Evolutionary conservation across 2,888 invertebrate species (phyloP).

Genomic region (Protodeltote pygarga): DNA sequence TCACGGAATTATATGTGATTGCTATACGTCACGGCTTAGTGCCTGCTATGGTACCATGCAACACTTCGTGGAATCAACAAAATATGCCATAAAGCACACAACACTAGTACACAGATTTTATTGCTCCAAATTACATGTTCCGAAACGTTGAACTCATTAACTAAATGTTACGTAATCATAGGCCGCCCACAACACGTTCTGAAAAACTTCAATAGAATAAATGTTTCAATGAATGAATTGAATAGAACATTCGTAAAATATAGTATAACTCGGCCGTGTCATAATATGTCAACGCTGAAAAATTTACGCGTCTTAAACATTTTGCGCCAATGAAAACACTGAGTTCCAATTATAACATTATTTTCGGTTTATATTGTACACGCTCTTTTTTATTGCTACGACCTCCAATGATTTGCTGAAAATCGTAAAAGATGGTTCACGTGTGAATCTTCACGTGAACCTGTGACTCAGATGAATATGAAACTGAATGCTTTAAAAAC

Average conservation of each 20-base stretch:
- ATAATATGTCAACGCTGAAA: constrained; percentile 44
- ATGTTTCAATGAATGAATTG: constrained; percentile 50
- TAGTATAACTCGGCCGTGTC: constrained; percentile 47
- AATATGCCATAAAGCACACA: constrained; percentile 45
- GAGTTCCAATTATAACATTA: constrained; percentile 26
- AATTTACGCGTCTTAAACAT: constrained; percentile 42
- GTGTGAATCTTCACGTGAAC: no score
- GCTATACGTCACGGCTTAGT: constrained; percentile 28
- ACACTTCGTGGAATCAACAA: constrained; percentile 48
- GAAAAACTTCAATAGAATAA: constrained; percentile 47
- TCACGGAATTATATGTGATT: no score
- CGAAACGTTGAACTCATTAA: constrained; percentile 62
- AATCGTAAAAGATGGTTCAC: no score
- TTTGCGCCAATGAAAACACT: constrained; percentile 14
- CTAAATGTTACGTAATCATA: constrained; percentile 47
- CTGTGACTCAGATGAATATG: no score
- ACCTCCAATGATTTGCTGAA: constrained; percentile 6
- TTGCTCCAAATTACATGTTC: constrained; percentile 69
- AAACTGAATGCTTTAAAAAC: no score
- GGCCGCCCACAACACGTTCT: constrained; percentile 39
- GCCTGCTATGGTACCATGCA: constrained; percentile 30
- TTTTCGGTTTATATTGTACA: constrained; percentile 22
- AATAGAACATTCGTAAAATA: constrained; percentile 43
- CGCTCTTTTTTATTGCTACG: constrained; percentile 14
- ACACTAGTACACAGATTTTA: constrained; percentile 54